Base-by-base conservation (phyloP, 2,888 invertebrate genomes). In the Spisula subtruncata region DNA sequence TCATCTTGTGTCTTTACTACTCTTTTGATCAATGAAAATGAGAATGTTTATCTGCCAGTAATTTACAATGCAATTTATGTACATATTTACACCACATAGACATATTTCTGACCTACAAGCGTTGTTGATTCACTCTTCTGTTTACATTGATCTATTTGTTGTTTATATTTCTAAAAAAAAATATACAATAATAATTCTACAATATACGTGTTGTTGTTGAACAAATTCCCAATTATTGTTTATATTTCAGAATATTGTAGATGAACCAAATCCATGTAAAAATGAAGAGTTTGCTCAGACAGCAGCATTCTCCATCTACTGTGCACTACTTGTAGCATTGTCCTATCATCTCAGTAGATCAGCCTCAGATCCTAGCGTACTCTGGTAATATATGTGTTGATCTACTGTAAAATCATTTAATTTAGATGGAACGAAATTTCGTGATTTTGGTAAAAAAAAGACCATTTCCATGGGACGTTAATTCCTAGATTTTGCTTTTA, bases 281-380 rank as follows among this genome's bases (percentile, higher is more conserved):
- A 93, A 93, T 86, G 88, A 94, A 98, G 98, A 96, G 98, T 96
- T 98, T 90, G 98, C 99, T 0, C 99, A 99, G 96, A 98, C 99
- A 95, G 98, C 99, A 85, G 97, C 99, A 1, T 99, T 99, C 96
- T 99, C 99, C 0, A 98, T 99, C 94, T 99, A 99, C 97, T 98
- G 98, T 96, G 99, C 98, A 12, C 97, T 99, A 81, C 97, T 99
- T 5, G 98, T 99, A 0, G 98, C 99, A 0, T 97, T 98, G 84
- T 98, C 98, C 4, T 99, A 99, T 96, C 99, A 99, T 96, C 97
- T 99, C 85, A 99, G 99, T 96, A 97, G 99, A 86, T 98, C 98
- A 92, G 98, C 99, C 0, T 99, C 99, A 93, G 99, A 99, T 97
- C 99, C 99, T 25, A 98, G 98, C 25, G 98, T 98, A 25, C 97